These are phyloP conservation scores for Periparus ater DNA, from an alignment of 2,797 vertebrate genomes.

Conservation along the genomic window DNA sequence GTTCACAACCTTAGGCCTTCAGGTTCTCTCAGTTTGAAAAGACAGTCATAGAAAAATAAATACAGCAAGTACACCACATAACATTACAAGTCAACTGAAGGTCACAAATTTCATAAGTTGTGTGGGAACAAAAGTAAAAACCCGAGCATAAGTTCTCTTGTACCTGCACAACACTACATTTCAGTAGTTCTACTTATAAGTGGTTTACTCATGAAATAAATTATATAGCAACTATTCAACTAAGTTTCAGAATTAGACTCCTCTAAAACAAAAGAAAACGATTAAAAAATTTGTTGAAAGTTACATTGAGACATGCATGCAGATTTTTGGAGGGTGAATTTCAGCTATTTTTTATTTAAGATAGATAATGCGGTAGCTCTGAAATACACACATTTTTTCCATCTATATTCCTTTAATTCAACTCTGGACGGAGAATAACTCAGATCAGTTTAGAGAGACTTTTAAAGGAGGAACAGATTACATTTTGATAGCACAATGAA, in stretches of 20 bases:
- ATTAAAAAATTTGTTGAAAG: not conserved
- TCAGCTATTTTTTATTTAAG: not conserved
- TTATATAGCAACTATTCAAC: not conserved
- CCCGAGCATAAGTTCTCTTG: not conserved
- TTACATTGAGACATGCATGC: rapidly evolving
- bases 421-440: not conserved
- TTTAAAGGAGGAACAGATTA: not conserved
- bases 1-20: not conserved
- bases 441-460: not conserved
- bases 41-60: not conserved
- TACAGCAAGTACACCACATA: not conserved
- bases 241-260: not conserved
- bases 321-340: not conserved
- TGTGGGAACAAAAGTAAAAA: not conserved
- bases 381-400: not conserved
- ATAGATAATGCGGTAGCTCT: not conserved
- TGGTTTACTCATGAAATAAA: not conserved
- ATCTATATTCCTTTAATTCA: not conserved
- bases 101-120: not conserved
- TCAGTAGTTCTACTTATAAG: not conserved
- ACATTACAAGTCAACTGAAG: not conserved
- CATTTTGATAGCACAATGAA: not conserved
- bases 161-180: not conserved
- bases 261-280: not conserved
- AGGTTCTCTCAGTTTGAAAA: not conserved